These are phyloP conservation scores for Anolis apletophallus DNA, from an alignment of 2,797 vertebrate genomes.

Conservation along the genomic window DNA sequence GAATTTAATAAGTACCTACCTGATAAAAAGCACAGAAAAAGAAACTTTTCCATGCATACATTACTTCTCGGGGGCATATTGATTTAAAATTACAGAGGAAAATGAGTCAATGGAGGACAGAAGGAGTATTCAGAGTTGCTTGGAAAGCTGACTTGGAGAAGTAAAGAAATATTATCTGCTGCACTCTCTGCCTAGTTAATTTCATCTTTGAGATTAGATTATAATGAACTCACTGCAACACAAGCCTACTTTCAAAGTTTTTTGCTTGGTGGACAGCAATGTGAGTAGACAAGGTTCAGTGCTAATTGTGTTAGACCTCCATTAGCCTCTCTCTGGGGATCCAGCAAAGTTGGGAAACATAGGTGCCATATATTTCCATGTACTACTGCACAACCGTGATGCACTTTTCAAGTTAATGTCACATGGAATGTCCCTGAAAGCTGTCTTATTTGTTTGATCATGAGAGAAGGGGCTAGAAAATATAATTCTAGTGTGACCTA, in stretches of 20 bases:
- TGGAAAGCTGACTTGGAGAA: not conserved
- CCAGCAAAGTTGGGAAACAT: too few species aligned
- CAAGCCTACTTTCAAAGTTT: not conserved
- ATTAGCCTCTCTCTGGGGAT: too few species aligned
- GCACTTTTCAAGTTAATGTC: too few species aligned
- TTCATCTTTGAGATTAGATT: not conserved
- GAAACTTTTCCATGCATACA: not conserved
- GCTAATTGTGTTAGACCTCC: too few species aligned
- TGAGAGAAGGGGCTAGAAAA: too few species aligned
- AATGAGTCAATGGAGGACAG: not conserved
- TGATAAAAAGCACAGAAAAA: constrained; percentile 10
- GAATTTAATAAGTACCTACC: not conserved
- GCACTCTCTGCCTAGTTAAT: not conserved
- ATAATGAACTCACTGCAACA: not conserved
- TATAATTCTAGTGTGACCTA: too few species aligned
- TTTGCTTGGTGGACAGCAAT: too few species aligned
- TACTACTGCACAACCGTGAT: too few species aligned
- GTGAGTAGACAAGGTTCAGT: too few species aligned
- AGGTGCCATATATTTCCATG: too few species aligned
- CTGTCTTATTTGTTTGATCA: too few species aligned
- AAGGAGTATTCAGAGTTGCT: not conserved
- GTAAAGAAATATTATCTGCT: not conserved
- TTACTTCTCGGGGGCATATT: not conserved
- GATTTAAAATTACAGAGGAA: constrained; percentile 19
- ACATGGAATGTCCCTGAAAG: too few species aligned